Evolutionary conservation across 2,797 vertebrate species (phyloP), one percentile per base, ranked within the genome.

Genomic region (Rhinella marina): DNA sequence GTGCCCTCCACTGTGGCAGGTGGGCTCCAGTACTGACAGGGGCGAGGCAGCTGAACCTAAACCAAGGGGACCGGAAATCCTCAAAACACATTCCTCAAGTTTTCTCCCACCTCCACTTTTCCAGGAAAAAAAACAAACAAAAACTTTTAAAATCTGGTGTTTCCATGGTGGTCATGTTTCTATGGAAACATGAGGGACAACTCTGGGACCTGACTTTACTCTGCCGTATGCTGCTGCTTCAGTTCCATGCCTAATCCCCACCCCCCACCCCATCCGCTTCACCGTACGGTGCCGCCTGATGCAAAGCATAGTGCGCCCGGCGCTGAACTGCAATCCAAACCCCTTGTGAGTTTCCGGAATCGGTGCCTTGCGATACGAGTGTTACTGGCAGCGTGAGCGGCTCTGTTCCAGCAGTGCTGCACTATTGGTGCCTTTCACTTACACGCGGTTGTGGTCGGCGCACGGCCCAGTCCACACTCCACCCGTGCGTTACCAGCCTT

Each of bases 41-140:
- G 68, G 64, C 23, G 66, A 72, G 91, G 92, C 93, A 91, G 92
- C 92, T 87, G 91, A 88, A 86, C 61, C 73, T 70, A 48, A n/a
- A 56, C 72, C 19, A 16, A 68, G 88, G 85, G 85, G 86, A 89
- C 85, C 61, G 48, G 72, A 76, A 86, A 85, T 61, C 54, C 29
- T 86, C 73, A 52, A 52, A 50, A 83, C 85, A 83, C 85, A 89
- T 89, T 89, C 88, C 88, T 89, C 75, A n/a, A 27, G 14, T 56
- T 73, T 70, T 66, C 16, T 50, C 41, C 32, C 23, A 21, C 14
- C 19, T 57, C 85, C 14, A 54, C 79, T 78, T 76, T 78, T 82
- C 77, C 76, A 70, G 61, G 75, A 81, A 56, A 48, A 13, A 23
- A 1, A 1, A n/a, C n/a, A n/a, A 48, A 59, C 25, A n/a, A 7